Base-by-base conservation (phyloP, 1,140 invertebrate genomes). In the Hesperophylax magnus region DNA sequence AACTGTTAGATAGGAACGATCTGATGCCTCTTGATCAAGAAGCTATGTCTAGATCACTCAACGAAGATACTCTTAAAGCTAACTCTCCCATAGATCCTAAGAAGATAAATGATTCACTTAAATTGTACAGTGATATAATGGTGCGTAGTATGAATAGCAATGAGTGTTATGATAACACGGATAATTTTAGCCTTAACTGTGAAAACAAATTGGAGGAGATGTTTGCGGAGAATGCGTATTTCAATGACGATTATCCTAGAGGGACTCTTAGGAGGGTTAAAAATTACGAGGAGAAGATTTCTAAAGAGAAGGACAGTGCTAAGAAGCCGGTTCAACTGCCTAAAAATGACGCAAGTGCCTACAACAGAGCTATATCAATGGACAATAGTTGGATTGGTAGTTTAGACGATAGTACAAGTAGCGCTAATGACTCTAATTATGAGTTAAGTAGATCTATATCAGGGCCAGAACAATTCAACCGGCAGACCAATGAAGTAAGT, bases 391-490 rank as follows among this genome's bases (percentile, higher is more conserved):
- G 90, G 90, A 86, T 89, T 54, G 90, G 91, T 52, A 89, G 88
- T 31, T 90, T 91, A 15, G 87, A 88, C 17, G 72, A 79, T 79
- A 79, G 61, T 78, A 52, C 71, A 11, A 47, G 39, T 47, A 47
- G 39, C 39, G 11, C 39, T 47, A 77, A 75, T 75, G 78, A 52
- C 65, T 75, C 75, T 79, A 82, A 84, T 67, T 84, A 84, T 77
- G 87, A 88, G 80, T 87, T 94, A 17, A 93, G 93, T 86, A 90
- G 93, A 52, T 94, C 93, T 0, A 91, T 93, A 87, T 93, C 93
- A 7, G 93, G 93, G n/a, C 93, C 93, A n/a, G 93, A 93, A 84
- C 93, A 92, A 84, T 88, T 93, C 47, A 92, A 92, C 74, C 86
- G 88, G 84, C 56, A 52, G 9, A 52, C 20, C 72, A 75, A 53